These are phyloP conservation scores for Apostichopus japonicus DNA, from an alignment of 35 echinoderm and acorn worm species.

Conservation along the genomic window DNA sequence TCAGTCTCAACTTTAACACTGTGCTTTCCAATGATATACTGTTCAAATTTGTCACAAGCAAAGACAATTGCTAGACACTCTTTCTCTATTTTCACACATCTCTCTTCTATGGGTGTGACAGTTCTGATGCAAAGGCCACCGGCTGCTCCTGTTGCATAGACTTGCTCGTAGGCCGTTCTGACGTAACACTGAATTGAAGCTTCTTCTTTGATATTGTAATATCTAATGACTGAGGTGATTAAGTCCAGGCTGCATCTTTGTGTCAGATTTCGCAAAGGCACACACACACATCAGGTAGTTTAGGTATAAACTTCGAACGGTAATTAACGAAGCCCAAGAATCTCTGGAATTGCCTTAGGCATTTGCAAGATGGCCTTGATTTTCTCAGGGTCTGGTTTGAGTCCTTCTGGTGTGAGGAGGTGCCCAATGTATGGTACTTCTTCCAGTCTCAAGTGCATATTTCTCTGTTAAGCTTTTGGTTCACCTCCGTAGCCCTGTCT, in stretches of 20 bases:
- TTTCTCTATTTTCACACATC: slow-evolving; percentile 61
- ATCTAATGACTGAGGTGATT: slow-evolving; percentile 50
- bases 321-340: slow-evolving; percentile 25
- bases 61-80: slow-evolving; percentile 12
- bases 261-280: neutral
- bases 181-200: slow-evolving; percentile 70
- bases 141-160: slow-evolving; percentile 12
- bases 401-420: no score
- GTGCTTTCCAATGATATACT: neutral
- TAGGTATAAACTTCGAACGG: neutral
- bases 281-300: slow-evolving; percentile 19
- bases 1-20: slow-evolving; percentile 23
- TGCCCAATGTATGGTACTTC: slow-evolving; percentile 50
- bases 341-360: neutral
- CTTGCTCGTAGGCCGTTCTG: slow-evolving; percentile 62
- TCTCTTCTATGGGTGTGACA: slow-evolving; percentile 20
- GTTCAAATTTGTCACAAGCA: slow-evolving; percentile 46
- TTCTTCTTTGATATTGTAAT: slow-evolving; percentile 70
- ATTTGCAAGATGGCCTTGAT: neutral
- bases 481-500: slow-evolving; percentile 32
- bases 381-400: no score
- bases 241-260: neutral
- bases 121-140: slow-evolving; percentile 33
- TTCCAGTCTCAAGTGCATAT: slow-evolving; percentile 52
- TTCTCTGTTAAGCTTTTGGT: slow-evolving; percentile 71